These are phyloP conservation scores for Chaetops frenatus DNA, from an alignment of 2,113 vertebrate genomes.

Conservation along the genomic window DNA sequence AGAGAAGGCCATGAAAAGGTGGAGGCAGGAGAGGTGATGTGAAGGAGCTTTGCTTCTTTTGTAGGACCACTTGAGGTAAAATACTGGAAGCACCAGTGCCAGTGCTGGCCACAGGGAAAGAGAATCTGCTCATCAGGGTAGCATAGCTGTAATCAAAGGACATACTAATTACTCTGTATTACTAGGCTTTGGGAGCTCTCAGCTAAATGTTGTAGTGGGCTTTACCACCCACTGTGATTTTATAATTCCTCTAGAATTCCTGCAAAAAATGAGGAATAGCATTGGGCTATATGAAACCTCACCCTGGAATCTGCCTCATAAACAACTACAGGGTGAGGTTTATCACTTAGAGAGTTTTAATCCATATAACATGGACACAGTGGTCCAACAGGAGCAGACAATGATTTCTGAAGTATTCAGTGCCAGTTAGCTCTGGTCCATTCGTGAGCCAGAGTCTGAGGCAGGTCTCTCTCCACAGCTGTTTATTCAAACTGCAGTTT, in stretches of 20 bases:
- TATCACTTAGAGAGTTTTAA: background rate
- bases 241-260: background rate
- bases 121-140: background rate
- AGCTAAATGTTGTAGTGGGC: background rate
- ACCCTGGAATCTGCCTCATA: background rate
- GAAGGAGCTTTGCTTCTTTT: background rate
- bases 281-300: background rate
- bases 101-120: background rate
- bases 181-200: background rate
- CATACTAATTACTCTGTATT: background rate
- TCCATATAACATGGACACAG: background rate
- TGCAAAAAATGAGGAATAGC: background rate
- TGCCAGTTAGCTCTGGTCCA: background rate
- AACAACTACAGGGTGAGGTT: background rate
- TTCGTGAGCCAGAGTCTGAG: background rate
- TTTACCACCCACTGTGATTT: background rate
- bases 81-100: background rate
- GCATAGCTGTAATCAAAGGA: background rate
- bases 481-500: background rate
- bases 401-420: background rate
- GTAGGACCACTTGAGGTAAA: background rate
- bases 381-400: background rate
- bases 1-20: background rate
- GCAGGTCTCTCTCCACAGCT: background rate
- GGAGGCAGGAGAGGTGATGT: background rate